Conservation (phyloP, 2,113 vertebrate genomes). For the Sebastes schlegelii region DNA sequence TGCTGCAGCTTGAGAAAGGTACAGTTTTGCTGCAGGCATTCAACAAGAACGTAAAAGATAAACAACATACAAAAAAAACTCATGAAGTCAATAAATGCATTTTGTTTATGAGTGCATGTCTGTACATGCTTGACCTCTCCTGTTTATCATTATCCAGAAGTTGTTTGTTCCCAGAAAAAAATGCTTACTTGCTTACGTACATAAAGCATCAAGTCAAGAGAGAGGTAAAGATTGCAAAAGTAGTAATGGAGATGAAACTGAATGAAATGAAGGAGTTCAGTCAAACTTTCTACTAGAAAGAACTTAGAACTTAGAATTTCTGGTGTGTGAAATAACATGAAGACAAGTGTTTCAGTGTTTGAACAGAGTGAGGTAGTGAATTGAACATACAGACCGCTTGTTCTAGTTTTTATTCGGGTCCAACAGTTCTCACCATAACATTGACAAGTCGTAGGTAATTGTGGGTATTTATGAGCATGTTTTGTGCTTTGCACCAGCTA, state of each 20-base stretch:
- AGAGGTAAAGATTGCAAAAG: not conserved
- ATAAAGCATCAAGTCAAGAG: not conserved
- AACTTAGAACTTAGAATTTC: not conserved
- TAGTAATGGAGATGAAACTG: not conserved
- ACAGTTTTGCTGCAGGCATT: not conserved
- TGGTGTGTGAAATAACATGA: not conserved
- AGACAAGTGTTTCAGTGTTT: conserved; percentile 9
- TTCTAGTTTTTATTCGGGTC: conserved; percentile 69
- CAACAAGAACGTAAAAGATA: not conserved
- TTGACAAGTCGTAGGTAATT: conserved; percentile 34
- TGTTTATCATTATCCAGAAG: not conserved
- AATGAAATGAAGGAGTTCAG: conserved; percentile 2
- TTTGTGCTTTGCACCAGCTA: conserved; percentile 71
- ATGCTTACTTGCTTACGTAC: not conserved
- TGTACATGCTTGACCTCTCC: not conserved
- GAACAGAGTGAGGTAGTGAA: conserved; percentile 35
- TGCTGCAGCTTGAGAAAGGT: not conserved
- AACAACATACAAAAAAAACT: not conserved
- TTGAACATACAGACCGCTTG: conserved; percentile 36
- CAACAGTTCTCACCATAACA: conserved; percentile 50
- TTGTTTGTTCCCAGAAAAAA: not conserved
- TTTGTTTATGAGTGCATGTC: not conserved
- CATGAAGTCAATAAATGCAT: conserved; percentile 1
- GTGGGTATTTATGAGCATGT: conserved; percentile 38
- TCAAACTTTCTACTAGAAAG: not conserved